Conservation (phyloP, 2,113 vertebrate genomes). For the Silurus meridionalis region DNA sequence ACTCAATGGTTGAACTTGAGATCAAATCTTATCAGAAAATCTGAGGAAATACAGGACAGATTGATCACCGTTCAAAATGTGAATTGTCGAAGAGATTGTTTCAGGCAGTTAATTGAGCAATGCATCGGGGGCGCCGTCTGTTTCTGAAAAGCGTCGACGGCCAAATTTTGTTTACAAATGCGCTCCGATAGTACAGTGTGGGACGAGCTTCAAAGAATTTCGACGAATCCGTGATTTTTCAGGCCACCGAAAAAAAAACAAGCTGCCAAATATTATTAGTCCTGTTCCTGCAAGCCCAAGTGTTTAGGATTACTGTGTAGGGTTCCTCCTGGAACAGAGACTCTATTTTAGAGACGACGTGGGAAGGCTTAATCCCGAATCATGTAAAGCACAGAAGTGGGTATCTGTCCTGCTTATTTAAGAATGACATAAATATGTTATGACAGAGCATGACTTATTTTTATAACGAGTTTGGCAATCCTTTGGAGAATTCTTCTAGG, state of each 20-base stretch:
- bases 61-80: background rate
- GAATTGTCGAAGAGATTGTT: background rate
- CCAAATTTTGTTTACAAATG: background rate
- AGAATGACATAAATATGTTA: background rate
- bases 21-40: background rate
- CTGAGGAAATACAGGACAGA: background rate
- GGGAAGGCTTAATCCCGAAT: background rate
- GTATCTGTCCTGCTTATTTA: background rate
- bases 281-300: background rate
- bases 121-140: background rate
- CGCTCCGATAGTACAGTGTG: background rate
- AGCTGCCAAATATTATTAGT: background rate
- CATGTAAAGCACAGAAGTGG: too few relatives aligned
- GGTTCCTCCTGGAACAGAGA: background rate
- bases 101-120: background rate
- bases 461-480: background rate
- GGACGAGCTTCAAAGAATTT: background rate
- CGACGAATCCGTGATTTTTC: background rate
- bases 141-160: background rate
- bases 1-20: background rate
- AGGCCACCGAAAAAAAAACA: background rate
- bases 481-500: background rate
- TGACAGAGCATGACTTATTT: background rate
- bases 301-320: background rate
- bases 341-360: background rate